Evolutionary conservation across 2,113 vertebrate species (phyloP), one percentile per base, ranked within the genome.

Genomic region (Neogale vison): DNA sequence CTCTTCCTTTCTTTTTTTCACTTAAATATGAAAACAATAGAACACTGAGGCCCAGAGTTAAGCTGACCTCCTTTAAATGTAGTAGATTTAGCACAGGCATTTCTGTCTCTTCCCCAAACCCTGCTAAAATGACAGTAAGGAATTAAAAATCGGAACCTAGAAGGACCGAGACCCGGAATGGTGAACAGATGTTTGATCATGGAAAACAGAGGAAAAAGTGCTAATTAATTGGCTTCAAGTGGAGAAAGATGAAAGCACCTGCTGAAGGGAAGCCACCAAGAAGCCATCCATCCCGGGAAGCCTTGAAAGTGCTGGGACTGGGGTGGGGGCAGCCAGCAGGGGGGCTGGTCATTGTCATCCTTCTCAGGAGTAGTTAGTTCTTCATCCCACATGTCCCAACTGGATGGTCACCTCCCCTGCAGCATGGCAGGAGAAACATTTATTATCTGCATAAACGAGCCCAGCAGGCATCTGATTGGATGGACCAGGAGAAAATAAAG

Each of bases 191-290:
- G 24, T 23, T 39, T 34, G 21, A 36, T 26, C 20, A 1, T 10
- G 34, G 61, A 29, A 63, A 82, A 47, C 65, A 39, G 61, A 31
- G 6, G 61, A 45, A 61, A n/a, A 3, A 18, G 24, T 45, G 7
- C 34, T 39, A 20, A 11, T 34, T 6, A 20, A 5, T 34, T 4
- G 31, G 4, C 65, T 10, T 0, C 23, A 6, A 17, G 21, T 8
- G 52, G 79, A 9, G 17, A n/a, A 20, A 21, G 77, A 13, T 4
- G 2, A 8, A 6, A 59, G 83, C 12, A 7, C 42, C 13, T 23
- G 79, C 47, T 4, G 9, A 65, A 67, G 3, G 39, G 50, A 42
- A 34, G 67, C 39, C 21, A 0, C 42, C 0, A 1, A 13, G 65
- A 50, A 81, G 15, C 23, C 0, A 1, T 34, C 1, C 20, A 10